A percentile compares a stretch with the other conserved stretches of the same genome.
phyloP scores from a whole-genome alignment of 2,888 invertebrate species.

The Nephrotoma appendiculata region DNA sequence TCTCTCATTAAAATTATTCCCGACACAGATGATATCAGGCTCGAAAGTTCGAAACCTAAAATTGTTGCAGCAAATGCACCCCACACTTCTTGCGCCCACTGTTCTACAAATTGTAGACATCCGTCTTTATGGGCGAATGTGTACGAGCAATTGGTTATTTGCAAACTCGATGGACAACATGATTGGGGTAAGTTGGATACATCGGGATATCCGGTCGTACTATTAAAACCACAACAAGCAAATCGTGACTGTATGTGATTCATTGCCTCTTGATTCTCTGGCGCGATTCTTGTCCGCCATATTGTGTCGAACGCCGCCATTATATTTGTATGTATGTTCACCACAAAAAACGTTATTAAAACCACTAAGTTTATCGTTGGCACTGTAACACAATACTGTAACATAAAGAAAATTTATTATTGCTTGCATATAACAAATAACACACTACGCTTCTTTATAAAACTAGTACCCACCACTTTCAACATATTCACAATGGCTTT shows the following conservation, averaged over 20 bases:
- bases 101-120: neutral
- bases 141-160: neutral
- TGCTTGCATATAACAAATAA: neutral
- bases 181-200: neutral
- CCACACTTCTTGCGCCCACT: neutral
- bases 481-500: neutral
- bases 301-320: neutral
- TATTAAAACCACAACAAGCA: neutral
- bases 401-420: neutral
- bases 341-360: neutral
- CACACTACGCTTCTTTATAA: neutral
- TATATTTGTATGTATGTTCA: neutral
- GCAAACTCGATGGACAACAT: neutral
- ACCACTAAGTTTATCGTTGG: neutral
- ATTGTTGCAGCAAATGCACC: neutral
- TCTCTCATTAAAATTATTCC: neutral
- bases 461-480: neutral
- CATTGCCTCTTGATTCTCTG: neutral
- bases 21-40: neutral
- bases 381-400: neutral
- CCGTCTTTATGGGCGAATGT: neutral
- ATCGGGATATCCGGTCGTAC: neutral
- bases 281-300: neutral
- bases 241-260: neutral
- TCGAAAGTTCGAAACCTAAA: neutral